Evolutionary conservation across 2,888 invertebrate species (phyloP).

Genomic region (Anoplius nigerrimus): DNA sequence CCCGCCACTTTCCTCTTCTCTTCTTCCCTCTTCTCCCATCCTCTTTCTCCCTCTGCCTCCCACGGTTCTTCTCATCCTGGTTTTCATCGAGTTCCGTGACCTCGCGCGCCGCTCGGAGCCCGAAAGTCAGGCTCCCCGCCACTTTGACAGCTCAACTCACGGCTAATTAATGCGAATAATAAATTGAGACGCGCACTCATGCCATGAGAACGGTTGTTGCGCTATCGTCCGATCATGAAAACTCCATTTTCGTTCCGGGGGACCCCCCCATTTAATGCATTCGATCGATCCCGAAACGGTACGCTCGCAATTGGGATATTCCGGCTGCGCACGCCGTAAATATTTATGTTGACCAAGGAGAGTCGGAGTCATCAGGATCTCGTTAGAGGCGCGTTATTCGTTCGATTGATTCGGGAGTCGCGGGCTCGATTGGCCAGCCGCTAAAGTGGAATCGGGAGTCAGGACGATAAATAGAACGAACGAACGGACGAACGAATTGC

Average conservation of each 20-base stretch:
- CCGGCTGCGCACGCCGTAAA: no score
- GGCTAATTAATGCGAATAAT: conserved; percentile 44
- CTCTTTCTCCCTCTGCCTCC: conserved; percentile 10
- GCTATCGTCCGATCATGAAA: neutral
- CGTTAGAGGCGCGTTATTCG: conserved; percentile 6
- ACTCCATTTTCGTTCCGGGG: no score
- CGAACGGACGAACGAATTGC: no score
- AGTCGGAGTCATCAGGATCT: conserved; percentile 8
- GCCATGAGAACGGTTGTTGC: no score
- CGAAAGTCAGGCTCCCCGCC: conserved; percentile 25
- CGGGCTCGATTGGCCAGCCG: neutral
- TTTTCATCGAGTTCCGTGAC: conserved; percentile 31
- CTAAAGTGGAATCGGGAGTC: no score
- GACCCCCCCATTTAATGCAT: neutral
- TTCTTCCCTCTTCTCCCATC: neutral
- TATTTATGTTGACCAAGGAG: neutral
- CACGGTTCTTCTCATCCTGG: conserved; percentile 21
- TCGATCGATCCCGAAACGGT: neutral
- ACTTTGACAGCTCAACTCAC: conserved; percentile 8
- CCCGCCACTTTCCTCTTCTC: neutral
- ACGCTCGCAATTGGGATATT: neutral
- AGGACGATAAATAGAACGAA: no score
- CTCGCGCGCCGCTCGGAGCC: conserved; percentile 17
- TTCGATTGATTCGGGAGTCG: neutral
- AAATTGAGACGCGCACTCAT: no score